These are phyloP conservation scores for Caenorhabditis imperialis DNA, from an alignment of 2,888 invertebrate genomes.

Conservation along the genomic window DNA sequence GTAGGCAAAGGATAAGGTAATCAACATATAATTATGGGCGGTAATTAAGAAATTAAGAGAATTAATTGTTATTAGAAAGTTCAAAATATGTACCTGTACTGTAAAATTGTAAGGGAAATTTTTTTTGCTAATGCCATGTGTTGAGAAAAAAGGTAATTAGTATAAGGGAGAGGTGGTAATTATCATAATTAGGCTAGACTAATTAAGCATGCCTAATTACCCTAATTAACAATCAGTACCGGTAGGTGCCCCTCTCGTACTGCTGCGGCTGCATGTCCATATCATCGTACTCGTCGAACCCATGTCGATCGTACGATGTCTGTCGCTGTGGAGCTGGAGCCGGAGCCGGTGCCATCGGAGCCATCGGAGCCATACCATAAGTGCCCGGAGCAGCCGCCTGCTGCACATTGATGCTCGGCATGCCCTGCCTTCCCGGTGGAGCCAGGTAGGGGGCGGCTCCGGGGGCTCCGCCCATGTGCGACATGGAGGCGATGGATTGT, in stretches of 20 bases:
- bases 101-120: slow-evolving; percentile 3
- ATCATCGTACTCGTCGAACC: slow-evolving; percentile 74
- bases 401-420: slow-evolving; percentile 56
- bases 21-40: not conserved
- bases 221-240: slow-evolving; percentile 40
- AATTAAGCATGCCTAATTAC: not conserved
- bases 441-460: slow-evolving; percentile 55
- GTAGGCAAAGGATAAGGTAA: not conserved
- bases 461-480: slow-evolving; percentile 44
- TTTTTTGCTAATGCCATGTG: too few relatives aligned
- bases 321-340: slow-evolving; percentile 41
- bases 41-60: slow-evolving; percentile 1
- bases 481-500: slow-evolving; percentile 57
- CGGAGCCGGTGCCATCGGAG: slow-evolving; percentile 17
- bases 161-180: slow-evolving; percentile 37
- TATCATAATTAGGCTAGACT: slow-evolving; percentile 7
- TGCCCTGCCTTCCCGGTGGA: slow-evolving; percentile 39
- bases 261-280: slow-evolving; percentile 63
- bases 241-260: slow-evolving; percentile 59
- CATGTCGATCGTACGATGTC: slow-evolving; percentile 62
- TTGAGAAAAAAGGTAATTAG: slow-evolving; percentile 8
- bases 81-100: slow-evolving; percentile 3
- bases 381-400: slow-evolving; percentile 38
- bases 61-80: not conserved
- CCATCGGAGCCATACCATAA: slow-evolving; percentile 25